Evolutionary conservation across 2,113 vertebrate genomes (phyloP).

Genomic region (Danionella cerebrum): DNA sequence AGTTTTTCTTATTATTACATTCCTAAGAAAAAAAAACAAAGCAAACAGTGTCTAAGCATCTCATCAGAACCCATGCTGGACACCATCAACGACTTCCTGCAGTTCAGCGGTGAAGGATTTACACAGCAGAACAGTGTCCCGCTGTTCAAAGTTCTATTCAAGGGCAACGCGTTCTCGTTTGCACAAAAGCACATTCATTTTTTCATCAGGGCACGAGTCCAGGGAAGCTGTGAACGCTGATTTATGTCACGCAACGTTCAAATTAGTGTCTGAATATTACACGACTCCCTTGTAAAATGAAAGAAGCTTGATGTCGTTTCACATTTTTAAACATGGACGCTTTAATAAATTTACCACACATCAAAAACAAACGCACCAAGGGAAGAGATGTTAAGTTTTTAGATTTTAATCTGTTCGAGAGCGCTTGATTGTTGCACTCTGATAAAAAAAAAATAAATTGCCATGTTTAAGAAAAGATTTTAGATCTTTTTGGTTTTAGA

Average conservation of each 20-base stretch:
- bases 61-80: background rate
- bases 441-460: too few species aligned
- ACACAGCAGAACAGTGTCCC: background rate
- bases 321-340: background rate
- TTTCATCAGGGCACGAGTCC: background rate
- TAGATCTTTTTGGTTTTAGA: too few species aligned
- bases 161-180: background rate
- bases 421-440: too few species aligned
- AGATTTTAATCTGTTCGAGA: too few species aligned
- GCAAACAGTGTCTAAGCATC: background rate
- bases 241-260: background rate
- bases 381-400: too few species aligned
- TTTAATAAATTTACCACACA: background rate
- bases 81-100: background rate
- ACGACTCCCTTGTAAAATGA: background rate
- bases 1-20: conserved; percentile 96
- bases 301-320: background rate
- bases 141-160: background rate
- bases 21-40: conserved; percentile 64
- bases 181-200: background rate
- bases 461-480: too few species aligned
- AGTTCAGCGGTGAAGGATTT: background rate
- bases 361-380: too few species aligned
- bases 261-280: background rate
- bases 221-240: background rate